These are phyloP conservation scores for Propsilocerus akamusi DNA, from an alignment of 1,140 invertebrate species.

Conservation along the genomic window DNA sequence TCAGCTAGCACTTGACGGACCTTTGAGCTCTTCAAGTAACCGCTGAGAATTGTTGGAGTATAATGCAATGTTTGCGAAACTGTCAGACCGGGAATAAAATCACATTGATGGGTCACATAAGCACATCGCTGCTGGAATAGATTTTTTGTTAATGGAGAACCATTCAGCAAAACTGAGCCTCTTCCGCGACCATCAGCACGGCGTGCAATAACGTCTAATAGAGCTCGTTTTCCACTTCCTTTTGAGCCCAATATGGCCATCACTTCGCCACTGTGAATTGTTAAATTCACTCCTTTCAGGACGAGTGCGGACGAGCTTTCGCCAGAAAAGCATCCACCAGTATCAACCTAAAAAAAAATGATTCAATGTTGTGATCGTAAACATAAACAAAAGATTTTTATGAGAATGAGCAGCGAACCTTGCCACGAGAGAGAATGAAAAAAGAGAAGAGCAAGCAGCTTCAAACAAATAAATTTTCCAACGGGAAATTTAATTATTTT, in stretches of 20 bases:
- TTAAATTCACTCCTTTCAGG: conserved; percentile 76
- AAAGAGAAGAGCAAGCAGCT: background rate
- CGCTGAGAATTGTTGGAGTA: conserved; percentile 51
- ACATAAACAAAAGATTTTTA: conserved; percentile 9
- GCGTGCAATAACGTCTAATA: conserved; percentile 79
- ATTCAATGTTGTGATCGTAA: background rate
- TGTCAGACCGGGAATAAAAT: conserved; percentile 64
- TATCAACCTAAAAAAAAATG: conserved; percentile 43
- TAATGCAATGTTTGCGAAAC: conserved; percentile 71
- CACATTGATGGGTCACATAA: conserved; percentile 65
- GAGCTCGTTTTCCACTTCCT: conserved; percentile 75
- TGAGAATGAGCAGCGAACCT: conserved; percentile 1
- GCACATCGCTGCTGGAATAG: conserved; percentile 70
- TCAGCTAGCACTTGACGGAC: conserved; percentile 75
- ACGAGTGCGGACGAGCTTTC: conserved; percentile 64
- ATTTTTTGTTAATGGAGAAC: conserved; percentile 54
- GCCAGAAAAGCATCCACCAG: conserved; percentile 58
- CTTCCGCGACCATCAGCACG: conserved; percentile 47
- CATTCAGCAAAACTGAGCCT: conserved; percentile 73
- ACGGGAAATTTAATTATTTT: background rate
- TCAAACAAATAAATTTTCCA: background rate
- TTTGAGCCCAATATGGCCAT: conserved; percentile 83
- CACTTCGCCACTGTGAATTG: conserved; percentile 78
- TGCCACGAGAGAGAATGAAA: background rate
- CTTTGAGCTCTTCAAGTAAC: conserved; percentile 51